These are phyloP conservation scores for Pollenia griseotomentosa DNA, from an alignment of 2,888 invertebrate genomes.

Conservation along the genomic window DNA sequence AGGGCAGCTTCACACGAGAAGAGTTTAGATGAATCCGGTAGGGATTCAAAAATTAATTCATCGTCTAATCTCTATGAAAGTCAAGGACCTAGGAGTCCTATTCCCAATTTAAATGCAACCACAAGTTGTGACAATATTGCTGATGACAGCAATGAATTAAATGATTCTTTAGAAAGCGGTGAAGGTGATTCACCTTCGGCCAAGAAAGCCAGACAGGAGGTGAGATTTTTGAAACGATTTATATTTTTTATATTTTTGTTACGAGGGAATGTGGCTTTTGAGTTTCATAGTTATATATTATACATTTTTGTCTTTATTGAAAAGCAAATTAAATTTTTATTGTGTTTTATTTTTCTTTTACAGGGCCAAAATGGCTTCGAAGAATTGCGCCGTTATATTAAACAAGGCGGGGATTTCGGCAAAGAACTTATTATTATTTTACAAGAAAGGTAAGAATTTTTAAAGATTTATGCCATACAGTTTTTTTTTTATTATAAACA, in stretches of 20 bases:
- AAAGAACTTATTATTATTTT: conserved; percentile 95
- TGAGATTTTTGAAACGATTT: conserved; percentile 39
- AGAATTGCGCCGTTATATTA: conserved; percentile 95
- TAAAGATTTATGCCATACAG: not conserved
- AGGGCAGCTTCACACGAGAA: conserved; percentile 55
- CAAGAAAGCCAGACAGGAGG: conserved; percentile 69
- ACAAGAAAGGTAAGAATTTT: conserved; percentile 91
- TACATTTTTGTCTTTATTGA: not conserved
- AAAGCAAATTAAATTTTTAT: not conserved
- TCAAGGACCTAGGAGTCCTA: conserved; percentile 44
- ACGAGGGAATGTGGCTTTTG: conserved; percentile 60
- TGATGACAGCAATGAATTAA: conserved; percentile 74
- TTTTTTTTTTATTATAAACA: not conserved
- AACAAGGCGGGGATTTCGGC: conserved; percentile 97
- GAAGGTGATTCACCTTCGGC: conserved; percentile 65
- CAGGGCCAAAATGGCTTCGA: conserved; percentile 98
- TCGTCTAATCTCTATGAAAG: conserved; percentile 60
- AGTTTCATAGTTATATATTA: not conserved
- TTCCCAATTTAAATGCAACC: conserved; percentile 69
- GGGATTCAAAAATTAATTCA: conserved; percentile 56
- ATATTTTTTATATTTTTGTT: not conserved
- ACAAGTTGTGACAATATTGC: conserved; percentile 78
- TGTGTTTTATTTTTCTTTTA: conserved; percentile 79
- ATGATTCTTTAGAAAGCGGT: conserved; percentile 67
- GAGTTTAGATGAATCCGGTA: conserved; percentile 58